Conservation (phyloP, 2,888 invertebrate genomes). For the Brassicogethes aeneus region DNA sequence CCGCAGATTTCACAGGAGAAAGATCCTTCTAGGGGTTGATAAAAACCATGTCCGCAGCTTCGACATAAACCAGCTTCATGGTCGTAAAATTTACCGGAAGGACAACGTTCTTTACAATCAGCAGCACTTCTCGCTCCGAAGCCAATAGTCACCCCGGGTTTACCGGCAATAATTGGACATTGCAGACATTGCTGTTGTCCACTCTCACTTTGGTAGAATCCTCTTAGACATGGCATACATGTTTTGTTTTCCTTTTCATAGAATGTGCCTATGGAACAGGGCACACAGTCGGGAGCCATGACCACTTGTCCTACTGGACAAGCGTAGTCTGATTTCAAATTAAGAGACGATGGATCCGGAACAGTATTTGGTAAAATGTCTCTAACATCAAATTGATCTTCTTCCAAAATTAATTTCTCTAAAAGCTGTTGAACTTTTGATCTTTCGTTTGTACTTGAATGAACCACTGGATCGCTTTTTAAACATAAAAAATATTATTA, state of each 20-base stretch:
- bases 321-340: constrained; percentile 82
- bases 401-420: constrained; percentile 84
- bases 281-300: constrained; percentile 86
- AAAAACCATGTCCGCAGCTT: constrained; percentile 90
- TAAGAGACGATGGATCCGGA: constrained; percentile 83
- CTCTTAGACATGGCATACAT: constrained; percentile 77
- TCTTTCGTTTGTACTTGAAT: constrained; percentile 79
- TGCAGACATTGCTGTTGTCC: constrained; percentile 82
- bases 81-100: constrained; percentile 90
- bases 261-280: constrained; percentile 86
- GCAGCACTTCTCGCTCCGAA: constrained; percentile 80
- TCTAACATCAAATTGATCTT: constrained; percentile 88
- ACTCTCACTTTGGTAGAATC: constrained; percentile 89
- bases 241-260: constrained; percentile 66
- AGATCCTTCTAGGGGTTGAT: constrained; percentile 83
- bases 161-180: constrained; percentile 86
- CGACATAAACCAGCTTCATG: constrained; percentile 80
- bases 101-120: constrained; percentile 89
- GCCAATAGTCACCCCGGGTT: constrained; percentile 79
- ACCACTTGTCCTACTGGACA: constrained; percentile 92
- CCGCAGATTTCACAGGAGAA: constrained; percentile 85
- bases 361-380: constrained; percentile 91
- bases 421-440: constrained; percentile 75
- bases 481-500: constrained; percentile 13
- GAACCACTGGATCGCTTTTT: constrained; percentile 76